Evolutionary conservation across 2,797 vertebrate genomes (phyloP), one percentile per base, ranked within the genome.

Genomic region (Labeo calbasu): DNA sequence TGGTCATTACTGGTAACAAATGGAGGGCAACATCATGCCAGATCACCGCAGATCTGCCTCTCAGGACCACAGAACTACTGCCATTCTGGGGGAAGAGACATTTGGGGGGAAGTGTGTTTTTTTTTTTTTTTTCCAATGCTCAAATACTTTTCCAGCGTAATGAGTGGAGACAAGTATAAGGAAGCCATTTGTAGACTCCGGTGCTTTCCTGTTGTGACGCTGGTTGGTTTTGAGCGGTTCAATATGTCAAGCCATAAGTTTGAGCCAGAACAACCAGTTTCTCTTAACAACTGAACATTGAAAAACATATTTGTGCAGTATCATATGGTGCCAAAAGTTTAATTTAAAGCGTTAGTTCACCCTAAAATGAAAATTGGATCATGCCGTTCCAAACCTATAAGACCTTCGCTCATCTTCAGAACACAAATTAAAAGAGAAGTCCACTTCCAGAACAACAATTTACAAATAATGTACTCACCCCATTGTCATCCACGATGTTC

Each of bases 51-150:
- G 75, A 79, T 79, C 63, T 57, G 76, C 81, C 61, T 63, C 86
- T 73, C 57, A 13, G 79, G 46, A 85, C 43, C 21, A 36, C 77
- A 71, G 88, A 90, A 90, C 92, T 92, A 93, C 88, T 90, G 88
- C 90, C 88, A 88, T 91, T 93, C 91, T 23, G 46, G 55, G 15
- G 6, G 19, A 46, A 46, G 25, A 53, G 13, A 61, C n/a, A 57
- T 77, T 77, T 12, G 2, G 17, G 55, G 11, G 55, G 71, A 43
- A 77, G 36, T 17, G 8, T 51, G 46, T 14, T 1, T 19, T 79
- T 72, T 59, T 43, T 71, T 48, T 61, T 48, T 63, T 36, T 17
- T 63, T 36, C 10, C 15, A 50, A 51, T 73, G 40, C 50, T 32
- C 57, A 48, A 61, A 72, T 10, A 63, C 55, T 63, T 36, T 63